Evolutionary conservation across 2,797 vertebrate species (phyloP), one percentile per base, ranked within the genome.

Genomic region (Gallirallus australis): DNA sequence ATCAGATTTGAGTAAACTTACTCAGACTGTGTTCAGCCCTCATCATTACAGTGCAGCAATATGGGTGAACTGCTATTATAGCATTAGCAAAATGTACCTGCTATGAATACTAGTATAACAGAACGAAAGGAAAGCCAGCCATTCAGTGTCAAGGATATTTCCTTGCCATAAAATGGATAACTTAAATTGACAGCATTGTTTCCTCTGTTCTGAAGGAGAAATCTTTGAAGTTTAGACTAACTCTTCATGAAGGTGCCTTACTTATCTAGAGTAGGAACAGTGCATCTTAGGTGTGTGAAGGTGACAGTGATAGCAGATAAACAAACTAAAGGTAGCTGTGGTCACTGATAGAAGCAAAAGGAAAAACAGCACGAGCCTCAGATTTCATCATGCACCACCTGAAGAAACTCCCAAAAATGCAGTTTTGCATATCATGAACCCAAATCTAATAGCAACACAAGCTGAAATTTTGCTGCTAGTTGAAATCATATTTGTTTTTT

Each of bases 261-360:
- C 39, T 59, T 33, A 4, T 3, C 18, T 47, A 12, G 14, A 65
- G 31, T 4, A 86, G 33, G 21, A 75, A 27, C 2, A 35, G 52
- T 12, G 0, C 25, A 8, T 5, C 28, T 8, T 6, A 1, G 5
- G n/a, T 1, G 0, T 2, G 28, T 25, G 35, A 31, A 40, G 39
- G 52, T 47, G 52, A 33, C 33, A 71, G 0, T 18, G n/a, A 9
- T 10, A 82, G 57, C 54, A 90, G 30, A 15, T 15, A 70, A 15
- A n/a, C 5, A 2, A 28, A 52, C 27, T 37, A 33, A 28, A 31
- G 6, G 73, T 6, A 69, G 24, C 14, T 17, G 11, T 19, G 39
- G 8, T 31, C 33, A 45, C 75, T 8, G 5, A 37, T 0, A 37
- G 33, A 18, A 73, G 28, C 20, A 54, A 52, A 72, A 68, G 27